Evolutionary conservation across 1,140 invertebrate genomes (phyloP), one percentile per base, ranked within the genome.

Genomic region (Hylaeus anthracinus): DNA sequence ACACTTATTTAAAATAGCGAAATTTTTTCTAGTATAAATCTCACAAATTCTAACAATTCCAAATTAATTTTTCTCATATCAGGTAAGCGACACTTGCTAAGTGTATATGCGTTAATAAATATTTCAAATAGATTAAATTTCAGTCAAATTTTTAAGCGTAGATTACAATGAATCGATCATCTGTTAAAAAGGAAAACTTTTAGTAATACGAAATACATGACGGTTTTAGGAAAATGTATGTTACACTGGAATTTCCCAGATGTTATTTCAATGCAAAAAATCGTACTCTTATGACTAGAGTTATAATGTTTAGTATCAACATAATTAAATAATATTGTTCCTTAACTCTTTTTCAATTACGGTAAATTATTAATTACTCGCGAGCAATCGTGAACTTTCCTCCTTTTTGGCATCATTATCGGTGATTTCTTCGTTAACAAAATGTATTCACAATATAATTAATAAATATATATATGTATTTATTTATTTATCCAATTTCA

Each of bases 251-350:
- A 66, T 73, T 56, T 73, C 10, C 9, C 60, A 3, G 15, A 73
- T 41, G 9, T 73, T 43, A 55, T 14, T 56, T 56, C 51, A 45
- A 65, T 73, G 61, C 15, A 63, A 58, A 41, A 60, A 72, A 72
- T 53, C 14, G 12, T 81, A 77, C 83, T 83, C 84, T 86, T 78
- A 87, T 90, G 90, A 91, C 91, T 92, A 92, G 91, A 92, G 78
- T 88, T 73, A 84, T 80, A 75, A 81, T 78, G 43, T 64, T 81
- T 83, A 66, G 56, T 73, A 82, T 58, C 60, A 10, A 74, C 63
- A 64, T 39, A 75, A 55, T 60, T 67, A 56, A 73, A 72, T 60
- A 70, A 77, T 78, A 78, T 76, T 43, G 66, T 41, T 61, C 70
- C 43, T 51, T 43, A 51, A 12, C 53, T 58, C 3, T 26, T 73